phyloP scores from a whole-genome alignment of 2,113 vertebrate species.

The Apeltes quadracus region DNA sequence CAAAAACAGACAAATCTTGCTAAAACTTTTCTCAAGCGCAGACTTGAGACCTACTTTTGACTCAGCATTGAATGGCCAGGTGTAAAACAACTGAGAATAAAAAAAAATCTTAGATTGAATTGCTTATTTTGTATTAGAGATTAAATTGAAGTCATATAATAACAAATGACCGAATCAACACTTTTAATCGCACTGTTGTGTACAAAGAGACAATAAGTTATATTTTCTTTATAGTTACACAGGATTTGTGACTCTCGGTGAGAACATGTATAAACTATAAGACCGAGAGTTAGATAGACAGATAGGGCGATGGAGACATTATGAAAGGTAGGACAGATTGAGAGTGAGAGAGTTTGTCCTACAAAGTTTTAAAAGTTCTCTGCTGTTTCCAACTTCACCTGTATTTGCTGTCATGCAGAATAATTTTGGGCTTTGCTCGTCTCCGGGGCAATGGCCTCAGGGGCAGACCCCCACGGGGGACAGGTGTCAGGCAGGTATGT shows the following conservation, averaged over 20 bases:
- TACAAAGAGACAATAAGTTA: neutral
- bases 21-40: neutral
- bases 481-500: constrained; percentile 90
- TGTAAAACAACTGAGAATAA: neutral
- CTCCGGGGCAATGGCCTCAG: constrained; percentile 82
- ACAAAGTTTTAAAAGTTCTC: constrained; percentile 70
- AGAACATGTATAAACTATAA: neutral
- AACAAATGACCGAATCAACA: neutral
- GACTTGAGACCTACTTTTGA: neutral
- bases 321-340: neutral
- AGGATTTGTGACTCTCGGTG: neutral
- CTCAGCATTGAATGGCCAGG: too few relatives aligned
- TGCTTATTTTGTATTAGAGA: neutral
- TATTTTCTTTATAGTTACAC: neutral
- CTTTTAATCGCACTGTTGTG: neutral
- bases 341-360: constrained; percentile 66
- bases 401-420: constrained; percentile 77
- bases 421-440: constrained; percentile 73
- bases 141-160: neutral
- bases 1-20: neutral
- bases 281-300: neutral
- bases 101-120: neutral
- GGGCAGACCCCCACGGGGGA: constrained; percentile 84
- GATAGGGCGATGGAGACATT: neutral
- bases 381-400: constrained; percentile 70